Percentiles rank a stretch among this genome's conserved stretches.
Evolutionary conservation across 2,797 vertebrate species (phyloP).

Genomic region (Vultur gryphus): DNA sequence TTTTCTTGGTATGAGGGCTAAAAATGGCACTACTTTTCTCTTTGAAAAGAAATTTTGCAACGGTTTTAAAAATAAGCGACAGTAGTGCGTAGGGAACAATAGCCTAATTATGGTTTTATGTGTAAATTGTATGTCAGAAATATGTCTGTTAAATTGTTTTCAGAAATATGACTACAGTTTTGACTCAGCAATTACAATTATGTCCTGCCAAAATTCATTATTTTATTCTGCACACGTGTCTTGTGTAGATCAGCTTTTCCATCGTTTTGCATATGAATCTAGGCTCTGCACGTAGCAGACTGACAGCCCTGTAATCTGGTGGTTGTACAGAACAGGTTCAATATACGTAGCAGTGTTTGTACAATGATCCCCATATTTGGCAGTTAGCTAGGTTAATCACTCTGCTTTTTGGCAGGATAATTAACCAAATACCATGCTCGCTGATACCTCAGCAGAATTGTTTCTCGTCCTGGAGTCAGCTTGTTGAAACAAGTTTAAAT

Average conservation of each 20-base stretch:
- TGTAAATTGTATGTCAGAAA: not conserved
- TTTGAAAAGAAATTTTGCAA: not conserved
- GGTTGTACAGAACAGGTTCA: not conserved
- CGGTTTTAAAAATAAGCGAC: not conserved
- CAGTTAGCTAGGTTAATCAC: not conserved
- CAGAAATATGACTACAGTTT: not conserved
- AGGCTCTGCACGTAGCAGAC: not conserved
- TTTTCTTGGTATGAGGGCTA: not conserved
- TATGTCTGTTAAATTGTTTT: not conserved
- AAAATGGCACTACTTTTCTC: not conserved
- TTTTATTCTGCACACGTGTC: not conserved
- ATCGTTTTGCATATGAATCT: not conserved
- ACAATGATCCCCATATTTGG: not conserved
- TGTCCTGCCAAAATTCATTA: not conserved
- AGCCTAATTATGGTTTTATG: not conserved
- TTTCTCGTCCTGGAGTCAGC: not conserved
- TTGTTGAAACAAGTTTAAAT: constrained; percentile 33
- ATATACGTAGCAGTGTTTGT: not conserved
- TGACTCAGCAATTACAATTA: not conserved
- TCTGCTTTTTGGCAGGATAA: constrained; percentile 6
- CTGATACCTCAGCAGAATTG: not conserved
- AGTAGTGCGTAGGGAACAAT: not conserved
- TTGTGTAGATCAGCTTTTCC: not conserved
- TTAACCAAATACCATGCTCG: not conserved
- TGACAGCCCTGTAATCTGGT: not conserved